Conservation (phyloP, 2,888 invertebrate genomes). For the Polylopha cassiicola region DNA sequence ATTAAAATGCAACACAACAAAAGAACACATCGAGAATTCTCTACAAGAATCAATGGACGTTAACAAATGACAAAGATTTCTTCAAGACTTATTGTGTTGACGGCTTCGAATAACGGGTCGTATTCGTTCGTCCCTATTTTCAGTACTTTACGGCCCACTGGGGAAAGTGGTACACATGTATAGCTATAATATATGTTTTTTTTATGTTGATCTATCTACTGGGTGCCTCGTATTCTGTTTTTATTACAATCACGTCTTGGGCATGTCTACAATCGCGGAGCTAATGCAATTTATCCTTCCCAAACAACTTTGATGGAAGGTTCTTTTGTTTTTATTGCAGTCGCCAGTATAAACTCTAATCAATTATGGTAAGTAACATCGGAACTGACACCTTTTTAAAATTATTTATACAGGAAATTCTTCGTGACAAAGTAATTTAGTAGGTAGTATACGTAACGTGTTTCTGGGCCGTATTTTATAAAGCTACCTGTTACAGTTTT, state of each 20-base stretch:
- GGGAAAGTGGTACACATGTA: slow-evolving; percentile 3
- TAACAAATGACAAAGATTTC: slow-evolving; percentile 11
- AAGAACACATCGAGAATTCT: not conserved
- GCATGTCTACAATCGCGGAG: slow-evolving; percentile 7
- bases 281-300: slow-evolving; percentile 14
- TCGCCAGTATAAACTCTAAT: slow-evolving; percentile 1
- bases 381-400: too few relatives aligned
- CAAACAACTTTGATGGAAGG: slow-evolving; percentile 9
- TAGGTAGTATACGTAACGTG: too few relatives aligned
- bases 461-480: too few relatives aligned
- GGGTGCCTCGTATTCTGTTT: slow-evolving; percentile 6
- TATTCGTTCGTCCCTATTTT: slow-evolving; percentile 8
- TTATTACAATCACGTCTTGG: slow-evolving; percentile 19
- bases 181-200: slow-evolving; percentile 5
- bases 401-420: too few relatives aligned
- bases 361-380: slow-evolving; percentile 4
- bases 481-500: too few relatives aligned
- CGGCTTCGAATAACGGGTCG: too few relatives aligned
- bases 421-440: too few relatives aligned
- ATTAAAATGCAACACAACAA: too few relatives aligned
- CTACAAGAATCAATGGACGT: slow-evolving; percentile 5
- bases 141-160: slow-evolving; percentile 8
- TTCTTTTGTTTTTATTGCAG: slow-evolving; percentile 10
- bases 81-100: slow-evolving; percentile 10
- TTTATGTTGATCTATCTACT: not conserved